phyloP scores from a whole-genome alignment of 2,797 vertebrate species.

The Pelochelys cantorii region DNA sequence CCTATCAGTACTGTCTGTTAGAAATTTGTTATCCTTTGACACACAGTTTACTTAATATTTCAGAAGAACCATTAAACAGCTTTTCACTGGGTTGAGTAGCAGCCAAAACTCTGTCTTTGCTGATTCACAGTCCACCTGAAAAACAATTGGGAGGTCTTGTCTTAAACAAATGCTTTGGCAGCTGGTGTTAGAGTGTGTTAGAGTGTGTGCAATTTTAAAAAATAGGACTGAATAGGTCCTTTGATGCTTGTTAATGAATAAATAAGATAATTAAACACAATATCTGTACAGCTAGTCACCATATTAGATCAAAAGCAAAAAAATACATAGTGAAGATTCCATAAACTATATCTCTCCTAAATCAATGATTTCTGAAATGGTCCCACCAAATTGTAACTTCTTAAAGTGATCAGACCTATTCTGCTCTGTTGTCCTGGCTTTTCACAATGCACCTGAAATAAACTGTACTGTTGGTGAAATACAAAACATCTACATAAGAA shows the following conservation, averaged over 20 bases:
- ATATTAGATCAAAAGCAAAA: neutral
- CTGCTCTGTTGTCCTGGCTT: neutral
- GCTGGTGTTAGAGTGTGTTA: neutral
- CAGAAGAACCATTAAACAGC: conserved; percentile 16
- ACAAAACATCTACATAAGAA: too few relatives aligned
- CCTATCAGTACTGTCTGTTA: neutral
- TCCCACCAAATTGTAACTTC: neutral
- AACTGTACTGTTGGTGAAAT: neutral
- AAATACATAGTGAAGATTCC: neutral
- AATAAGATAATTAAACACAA: neutral
- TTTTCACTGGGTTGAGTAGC: conserved; percentile 23
- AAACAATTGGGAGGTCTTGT: neutral
- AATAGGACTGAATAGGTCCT: neutral
- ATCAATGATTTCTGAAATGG: neutral
- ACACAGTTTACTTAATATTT: too few relatives aligned
- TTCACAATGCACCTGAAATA: neutral
- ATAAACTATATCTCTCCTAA: neutral
- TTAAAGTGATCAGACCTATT: neutral
- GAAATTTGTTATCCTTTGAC: neutral
- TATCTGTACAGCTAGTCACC: neutral
- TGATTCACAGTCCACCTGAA: neutral
- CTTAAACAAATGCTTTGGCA: conserved; percentile 26
- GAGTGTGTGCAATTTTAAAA: neutral
- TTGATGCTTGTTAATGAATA: conserved; percentile 4
- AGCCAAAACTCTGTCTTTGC: conserved; percentile 12